These are phyloP conservation scores for Lutraria rhynchaena DNA, from an alignment of 1,140 invertebrate genomes.

Conservation along the genomic window DNA sequence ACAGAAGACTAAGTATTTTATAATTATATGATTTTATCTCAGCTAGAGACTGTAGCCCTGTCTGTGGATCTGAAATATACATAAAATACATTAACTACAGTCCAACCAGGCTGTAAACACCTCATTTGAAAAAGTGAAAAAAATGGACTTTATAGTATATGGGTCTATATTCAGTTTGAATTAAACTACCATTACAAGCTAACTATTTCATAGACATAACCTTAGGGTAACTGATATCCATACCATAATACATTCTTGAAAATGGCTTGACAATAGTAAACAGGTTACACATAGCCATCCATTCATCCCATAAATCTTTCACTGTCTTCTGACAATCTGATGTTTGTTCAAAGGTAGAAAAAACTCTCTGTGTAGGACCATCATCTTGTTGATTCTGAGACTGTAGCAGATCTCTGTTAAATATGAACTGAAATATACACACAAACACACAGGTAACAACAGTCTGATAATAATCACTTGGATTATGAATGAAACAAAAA, in stretches of 20 bases:
- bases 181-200: no score
- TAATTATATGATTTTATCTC: slow-evolving; percentile 92
- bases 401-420: slow-evolving; percentile 91
- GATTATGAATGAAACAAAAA: no score
- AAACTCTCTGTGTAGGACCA: slow-evolving; percentile 88
- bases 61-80: slow-evolving; percentile 66
- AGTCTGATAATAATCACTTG: no score
- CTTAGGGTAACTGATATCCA: no score
- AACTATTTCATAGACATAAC: no score
- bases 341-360: slow-evolving; percentile 93
- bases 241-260: slow-evolving; percentile 83
- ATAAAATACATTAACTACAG: no score
- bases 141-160: no score
- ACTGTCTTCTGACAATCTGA: slow-evolving; percentile 89
- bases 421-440: slow-evolving; percentile 88
- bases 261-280: slow-evolving; percentile 93
- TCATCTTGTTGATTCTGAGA: slow-evolving; percentile 73
- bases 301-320: slow-evolving; percentile 92
- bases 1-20: slow-evolving; percentile 90
- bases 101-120: no score
- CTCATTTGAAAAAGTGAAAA: no score
- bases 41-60: slow-evolving; percentile 81
- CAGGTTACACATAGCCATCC: slow-evolving; percentile 94
- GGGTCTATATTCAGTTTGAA: no score
- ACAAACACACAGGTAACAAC: no score